phyloP scores from a whole-genome alignment of 2,797 vertebrate genomes.

The Pangasius sanitwongsei region DNA sequence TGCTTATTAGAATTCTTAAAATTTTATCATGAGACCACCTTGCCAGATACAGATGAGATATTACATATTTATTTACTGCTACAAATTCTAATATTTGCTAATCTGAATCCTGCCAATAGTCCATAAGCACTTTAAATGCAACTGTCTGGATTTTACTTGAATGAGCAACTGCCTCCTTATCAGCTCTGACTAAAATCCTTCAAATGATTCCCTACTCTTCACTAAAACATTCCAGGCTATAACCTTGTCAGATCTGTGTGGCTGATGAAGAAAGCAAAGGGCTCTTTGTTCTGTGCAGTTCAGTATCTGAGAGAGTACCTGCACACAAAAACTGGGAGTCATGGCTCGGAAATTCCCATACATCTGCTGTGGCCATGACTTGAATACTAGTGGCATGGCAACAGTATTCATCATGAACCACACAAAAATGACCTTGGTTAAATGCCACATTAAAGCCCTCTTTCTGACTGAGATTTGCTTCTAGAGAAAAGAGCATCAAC shows the following conservation, averaged over 20 bases:
- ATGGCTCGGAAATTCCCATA: constrained; percentile 45
- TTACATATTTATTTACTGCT: neutral
- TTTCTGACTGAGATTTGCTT: neutral
- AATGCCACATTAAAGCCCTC: constrained; percentile 13
- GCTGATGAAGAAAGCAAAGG: constrained; percentile 37
- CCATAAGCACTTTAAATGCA: neutral
- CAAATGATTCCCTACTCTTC: neutral
- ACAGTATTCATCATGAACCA: constrained; percentile 37
- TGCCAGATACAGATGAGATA: neutral
- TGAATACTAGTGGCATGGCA: constrained; percentile 42
- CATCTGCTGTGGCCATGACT: constrained; percentile 34
- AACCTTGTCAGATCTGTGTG: constrained; percentile 2
- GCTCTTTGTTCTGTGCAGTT: constrained; percentile 45
- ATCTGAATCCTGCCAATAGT: neutral
- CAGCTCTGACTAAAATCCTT: neutral
- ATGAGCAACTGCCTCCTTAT: neutral
- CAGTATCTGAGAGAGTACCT: constrained; percentile 39
- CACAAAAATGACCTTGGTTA: constrained; percentile 8
- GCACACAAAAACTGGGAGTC: constrained; percentile 39
- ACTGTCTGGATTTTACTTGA: neutral
- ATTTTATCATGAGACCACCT: neutral
- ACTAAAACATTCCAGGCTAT: constrained; percentile 14
- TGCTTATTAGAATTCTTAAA: neutral
- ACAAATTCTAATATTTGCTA: neutral
- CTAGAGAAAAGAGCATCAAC: neutral